These are phyloP conservation scores for Melipona beecheii DNA, from an alignment of 2,888 invertebrate genomes.

Conservation along the genomic window DNA sequence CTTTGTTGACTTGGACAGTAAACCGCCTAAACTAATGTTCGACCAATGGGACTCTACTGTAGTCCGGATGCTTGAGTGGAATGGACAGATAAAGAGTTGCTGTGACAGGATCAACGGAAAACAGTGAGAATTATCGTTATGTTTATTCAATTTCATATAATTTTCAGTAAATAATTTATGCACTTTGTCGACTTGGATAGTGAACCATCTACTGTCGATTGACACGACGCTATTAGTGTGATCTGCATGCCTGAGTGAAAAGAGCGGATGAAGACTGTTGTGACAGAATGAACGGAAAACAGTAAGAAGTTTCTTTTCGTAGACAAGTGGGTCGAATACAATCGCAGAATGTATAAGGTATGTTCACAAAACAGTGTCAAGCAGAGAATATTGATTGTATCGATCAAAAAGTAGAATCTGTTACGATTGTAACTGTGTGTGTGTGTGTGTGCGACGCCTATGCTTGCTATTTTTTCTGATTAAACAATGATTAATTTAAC, in stretches of 20 bases:
- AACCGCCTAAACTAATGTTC: background rate
- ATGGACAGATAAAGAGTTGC: no score
- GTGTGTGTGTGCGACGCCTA: background rate
- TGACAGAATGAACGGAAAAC: background rate
- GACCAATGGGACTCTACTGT: no score
- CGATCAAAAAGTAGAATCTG: slow-evolving; percentile 5
- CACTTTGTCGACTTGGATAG: background rate
- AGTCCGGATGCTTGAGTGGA: no score
- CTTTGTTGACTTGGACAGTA: background rate
- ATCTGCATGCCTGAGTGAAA: background rate
- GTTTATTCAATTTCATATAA: background rate
- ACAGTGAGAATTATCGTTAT: background rate
- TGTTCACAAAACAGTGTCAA: background rate
- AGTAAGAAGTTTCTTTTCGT: background rate
- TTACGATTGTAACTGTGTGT: background rate
- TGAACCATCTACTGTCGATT: background rate
- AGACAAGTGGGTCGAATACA: background rate
- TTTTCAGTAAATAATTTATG: background rate
- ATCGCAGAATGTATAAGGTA: background rate
- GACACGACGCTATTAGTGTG: background rate
- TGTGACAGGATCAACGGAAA: no score
- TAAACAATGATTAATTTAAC: background rate
- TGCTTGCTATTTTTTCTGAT: background rate
- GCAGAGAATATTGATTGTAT: slow-evolving; percentile 2
- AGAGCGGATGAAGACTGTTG: background rate